These are phyloP conservation scores for Azemiops feae DNA, from an alignment of 2,113 vertebrate species.

Conservation along the genomic window DNA sequence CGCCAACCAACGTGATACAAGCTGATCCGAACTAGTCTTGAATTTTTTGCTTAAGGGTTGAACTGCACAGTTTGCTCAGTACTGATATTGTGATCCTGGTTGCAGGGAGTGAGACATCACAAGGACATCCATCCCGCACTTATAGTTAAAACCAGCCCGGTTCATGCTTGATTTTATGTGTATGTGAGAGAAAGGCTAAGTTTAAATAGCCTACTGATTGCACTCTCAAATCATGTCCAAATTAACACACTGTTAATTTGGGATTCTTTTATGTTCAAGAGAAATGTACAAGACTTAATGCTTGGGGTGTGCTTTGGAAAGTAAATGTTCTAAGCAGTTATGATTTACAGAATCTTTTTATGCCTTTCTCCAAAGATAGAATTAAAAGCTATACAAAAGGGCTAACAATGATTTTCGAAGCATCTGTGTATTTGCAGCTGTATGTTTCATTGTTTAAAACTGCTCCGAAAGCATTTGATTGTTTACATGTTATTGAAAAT, in stretches of 20 bases:
- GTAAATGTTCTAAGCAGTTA: neutral
- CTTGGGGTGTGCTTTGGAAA: neutral
- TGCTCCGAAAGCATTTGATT: conserved; percentile 8
- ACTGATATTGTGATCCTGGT: neutral
- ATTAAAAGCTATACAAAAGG: conserved; percentile 22
- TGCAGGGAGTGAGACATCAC: neutral
- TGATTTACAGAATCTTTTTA: neutral
- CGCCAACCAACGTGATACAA: neutral
- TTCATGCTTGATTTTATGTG: neutral
- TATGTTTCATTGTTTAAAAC: conserved; percentile 1
- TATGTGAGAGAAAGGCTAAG: neutral
- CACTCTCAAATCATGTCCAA: neutral
- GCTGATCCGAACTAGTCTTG: neutral
- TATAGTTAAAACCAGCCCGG: neutral
- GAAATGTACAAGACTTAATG: neutral
- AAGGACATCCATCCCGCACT: neutral
- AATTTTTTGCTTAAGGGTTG: neutral
- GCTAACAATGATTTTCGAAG: conserved; percentile 21
- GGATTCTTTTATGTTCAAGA: neutral
- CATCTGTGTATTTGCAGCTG: conserved; percentile 6
- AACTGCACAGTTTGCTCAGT: neutral
- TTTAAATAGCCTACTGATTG: neutral
- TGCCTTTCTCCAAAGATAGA: neutral
- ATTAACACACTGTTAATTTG: neutral
- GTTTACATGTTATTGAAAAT: neutral